Evolutionary conservation across 2,888 invertebrate species (phyloP), one percentile per base, ranked within the genome.

Genomic region (Vesta saturnalis): DNA sequence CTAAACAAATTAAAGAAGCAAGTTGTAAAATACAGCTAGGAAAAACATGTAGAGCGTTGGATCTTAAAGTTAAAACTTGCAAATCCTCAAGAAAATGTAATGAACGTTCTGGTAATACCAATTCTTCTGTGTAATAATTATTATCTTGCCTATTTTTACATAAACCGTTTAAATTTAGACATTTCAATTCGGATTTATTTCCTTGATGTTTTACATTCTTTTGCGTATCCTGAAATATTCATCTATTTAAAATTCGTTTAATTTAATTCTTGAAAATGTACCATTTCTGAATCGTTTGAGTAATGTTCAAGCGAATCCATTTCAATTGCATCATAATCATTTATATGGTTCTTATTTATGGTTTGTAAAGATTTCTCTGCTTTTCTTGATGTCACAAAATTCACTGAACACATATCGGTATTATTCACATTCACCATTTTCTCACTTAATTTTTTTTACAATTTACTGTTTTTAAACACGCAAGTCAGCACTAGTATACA

Each of bases 1-100:
- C 91, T 64, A 93, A 86, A 66, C 87, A 87, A 43, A 88, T 88
- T 70, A 92, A 83, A 1, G 87, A 85, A n/a, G 84, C 83, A 68
- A 92, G 83, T 61, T 87, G 85, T 78, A 90, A 85, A 63, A 90
- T 82, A 75, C 89, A 89, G 19, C 83, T 80, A 0, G 92, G 92
- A 69, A 92, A 83, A 23, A 85, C 80, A 58, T 85, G 84, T 60
- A 92, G 86, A 15, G 86, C 85, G 80, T 92, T 92, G 67, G 84
- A 83, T 69, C 86, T 81, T 58, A 86, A 77, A 73, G 83, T 84
- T 64, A 85, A 79, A 55, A 80, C 76, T 74, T 82, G 80, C 61
- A 84, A 77, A 69, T 84, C 83, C 14, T 77, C 74, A 39, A 84
- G 74, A 18, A 79, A 79, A 64, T 81, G 79, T 59, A 84, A 76